Conservation (phyloP, 2,113 vertebrate species). For the Channa maculata region DNA sequence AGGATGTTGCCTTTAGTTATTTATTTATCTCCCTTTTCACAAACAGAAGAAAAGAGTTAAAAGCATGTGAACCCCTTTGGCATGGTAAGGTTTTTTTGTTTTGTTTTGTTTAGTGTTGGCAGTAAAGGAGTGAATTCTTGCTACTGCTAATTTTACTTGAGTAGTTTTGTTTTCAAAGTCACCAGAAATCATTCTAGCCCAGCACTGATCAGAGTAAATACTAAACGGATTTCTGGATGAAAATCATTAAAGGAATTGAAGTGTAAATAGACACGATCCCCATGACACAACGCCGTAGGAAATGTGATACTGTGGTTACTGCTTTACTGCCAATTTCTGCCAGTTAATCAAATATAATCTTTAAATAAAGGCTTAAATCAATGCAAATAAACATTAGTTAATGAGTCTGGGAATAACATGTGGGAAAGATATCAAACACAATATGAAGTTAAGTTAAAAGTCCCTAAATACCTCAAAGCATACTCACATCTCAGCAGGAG, state of each 20-base stretch:
- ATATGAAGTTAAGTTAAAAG: conserved; percentile 67
- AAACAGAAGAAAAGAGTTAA: conserved; percentile 72
- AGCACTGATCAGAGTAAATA: conserved; percentile 65
- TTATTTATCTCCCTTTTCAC: conserved; percentile 78
- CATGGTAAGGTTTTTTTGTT: conserved; percentile 21
- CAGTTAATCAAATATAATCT: conserved; percentile 66
- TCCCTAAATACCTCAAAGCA: conserved; percentile 62
- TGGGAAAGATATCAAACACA: conserved; percentile 67
- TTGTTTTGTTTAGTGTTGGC: conserved; percentile 44
- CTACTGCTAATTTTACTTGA: conserved; percentile 65
- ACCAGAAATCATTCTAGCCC: conserved; percentile 53
- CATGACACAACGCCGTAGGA: conserved; percentile 56
- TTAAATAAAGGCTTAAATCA: conserved; percentile 72
- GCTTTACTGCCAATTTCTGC: conserved; percentile 53
- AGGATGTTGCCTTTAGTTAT: conserved; percentile 83
- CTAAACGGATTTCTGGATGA: conserved; percentile 67
- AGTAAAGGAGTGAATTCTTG: conserved; percentile 43
- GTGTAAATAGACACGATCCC: conserved; percentile 69
- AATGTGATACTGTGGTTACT: conserved; percentile 59
- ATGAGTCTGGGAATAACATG: conserved; percentile 61
- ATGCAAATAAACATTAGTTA: conserved; percentile 70
- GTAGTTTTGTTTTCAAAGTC: conserved; percentile 53
- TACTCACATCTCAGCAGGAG: conserved; percentile 48
- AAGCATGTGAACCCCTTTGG: conserved; percentile 59
- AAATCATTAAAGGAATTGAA: conserved; percentile 69